Evolutionary conservation across 2,113 vertebrate species (phyloP).

Genomic region (Chlorodrepanis virens): DNA sequence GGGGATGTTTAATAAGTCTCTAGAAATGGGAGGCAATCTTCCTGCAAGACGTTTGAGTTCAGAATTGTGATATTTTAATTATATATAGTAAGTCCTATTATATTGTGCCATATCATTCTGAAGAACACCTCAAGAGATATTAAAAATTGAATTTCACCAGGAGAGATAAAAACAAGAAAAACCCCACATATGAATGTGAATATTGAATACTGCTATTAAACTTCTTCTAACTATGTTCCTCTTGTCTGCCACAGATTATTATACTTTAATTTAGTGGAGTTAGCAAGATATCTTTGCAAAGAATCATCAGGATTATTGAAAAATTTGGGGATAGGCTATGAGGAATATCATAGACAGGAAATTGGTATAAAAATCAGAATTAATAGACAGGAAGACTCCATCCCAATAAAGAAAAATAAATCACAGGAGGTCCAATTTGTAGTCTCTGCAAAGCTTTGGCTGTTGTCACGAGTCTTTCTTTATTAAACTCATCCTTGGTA

Average conservation of each 20-base stretch:
- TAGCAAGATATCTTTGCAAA: not conserved
- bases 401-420: not conserved
- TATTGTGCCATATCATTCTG: not conserved
- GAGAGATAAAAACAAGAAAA: not conserved
- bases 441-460: not conserved
- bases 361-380: not conserved
- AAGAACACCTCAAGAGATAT: not conserved
- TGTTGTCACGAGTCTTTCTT: not conserved
- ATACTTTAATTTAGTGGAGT: not conserved
- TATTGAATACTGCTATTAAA: not conserved
- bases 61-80: not conserved
- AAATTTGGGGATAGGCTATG: not conserved
- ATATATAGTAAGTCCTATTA: not conserved
- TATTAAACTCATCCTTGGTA: not conserved
- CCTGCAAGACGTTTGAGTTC: not conserved
- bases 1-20: not conserved
- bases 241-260: not conserved
- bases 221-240: not conserved
- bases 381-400: not conserved
- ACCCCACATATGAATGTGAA: not conserved
- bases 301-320: not conserved
- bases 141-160: not conserved
- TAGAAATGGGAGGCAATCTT: not conserved
- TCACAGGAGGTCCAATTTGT: not conserved
- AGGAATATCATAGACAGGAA: not conserved